These are phyloP conservation scores for Kryptopterus vitreolus DNA, from an alignment of 2,797 vertebrate species.

Conservation along the genomic window DNA sequence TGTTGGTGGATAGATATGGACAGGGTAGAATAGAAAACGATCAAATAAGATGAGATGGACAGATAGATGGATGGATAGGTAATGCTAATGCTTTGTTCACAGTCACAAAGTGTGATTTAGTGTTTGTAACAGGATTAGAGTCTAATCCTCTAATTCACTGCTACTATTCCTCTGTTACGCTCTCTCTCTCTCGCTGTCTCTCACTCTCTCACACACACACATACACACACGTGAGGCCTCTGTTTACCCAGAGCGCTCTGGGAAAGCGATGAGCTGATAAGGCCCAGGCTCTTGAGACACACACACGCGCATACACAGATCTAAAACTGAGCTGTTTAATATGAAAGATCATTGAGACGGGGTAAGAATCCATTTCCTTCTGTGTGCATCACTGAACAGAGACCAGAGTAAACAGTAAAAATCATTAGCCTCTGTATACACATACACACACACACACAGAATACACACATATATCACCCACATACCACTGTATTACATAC, in stretches of 20 bases:
- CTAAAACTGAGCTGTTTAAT: conserved; percentile 22
- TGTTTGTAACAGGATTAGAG: neutral
- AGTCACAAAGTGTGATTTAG: neutral
- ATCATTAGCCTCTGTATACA: conserved; percentile 15
- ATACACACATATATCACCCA: conserved; percentile 25
- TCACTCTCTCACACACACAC: neutral
- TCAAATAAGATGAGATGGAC: neutral
- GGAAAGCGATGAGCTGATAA: conserved; percentile 1
- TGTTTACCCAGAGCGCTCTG: conserved; percentile 19
- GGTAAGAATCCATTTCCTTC: conserved; percentile 20
- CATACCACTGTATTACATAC: conserved; percentile 7
- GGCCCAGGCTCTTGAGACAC: neutral
- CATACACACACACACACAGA: conserved; percentile 25
- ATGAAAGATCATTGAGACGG: conserved; percentile 13
- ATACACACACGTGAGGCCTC: conserved; percentile 1
- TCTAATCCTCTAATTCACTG: conserved; percentile 29
- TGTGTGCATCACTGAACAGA: neutral
- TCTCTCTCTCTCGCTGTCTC: too few species aligned
- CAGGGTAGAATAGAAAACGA: neutral
- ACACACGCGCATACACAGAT: neutral
- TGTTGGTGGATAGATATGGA: neutral
- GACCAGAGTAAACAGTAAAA: conserved; percentile 18
- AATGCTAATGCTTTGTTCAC: neutral
- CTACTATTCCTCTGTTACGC: conserved; percentile 36
- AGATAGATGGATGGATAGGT: neutral